A percentile compares a stretch with the other conserved stretches of the same genome.
Evolutionary conservation across 1,140 invertebrate genomes (phyloP).

Genomic region (roundworm (Caenorhabditis elegans)): WBcel235 BX284605.5:4803001-4803500

Average conservation of each 20-base stretch:
- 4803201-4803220: no score
- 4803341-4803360: slow-evolving; percentile 49
- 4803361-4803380: slow-evolving; percentile 54
- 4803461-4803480: slow-evolving; percentile 69
- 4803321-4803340: slow-evolving; percentile 49
- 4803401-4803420: slow-evolving; percentile 61
- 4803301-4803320: slow-evolving; percentile 47
- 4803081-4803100: slow-evolving; percentile 38
- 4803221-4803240: no score
- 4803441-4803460: slow-evolving; percentile 68
- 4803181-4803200: no score
- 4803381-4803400: slow-evolving; percentile 54
- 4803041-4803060: slow-evolving; percentile 42
- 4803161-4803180: no score
- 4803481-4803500: slow-evolving; percentile 55
- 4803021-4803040: slow-evolving; percentile 48
- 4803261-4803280: slow-evolving; percentile 44
- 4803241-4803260: not conserved
- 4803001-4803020: slow-evolving; percentile 50
- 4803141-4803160: no score
- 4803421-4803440: slow-evolving; percentile 62
- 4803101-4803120: no score
- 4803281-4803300: slow-evolving; percentile 47
- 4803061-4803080: slow-evolving; percentile 48
- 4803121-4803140: no score